A percentile compares a stretch with the other conserved stretches of the same genome.
These are phyloP conservation scores for Thymelicus acteon DNA, from an alignment of 2,888 invertebrate species.

Conservation along the genomic window DNA sequence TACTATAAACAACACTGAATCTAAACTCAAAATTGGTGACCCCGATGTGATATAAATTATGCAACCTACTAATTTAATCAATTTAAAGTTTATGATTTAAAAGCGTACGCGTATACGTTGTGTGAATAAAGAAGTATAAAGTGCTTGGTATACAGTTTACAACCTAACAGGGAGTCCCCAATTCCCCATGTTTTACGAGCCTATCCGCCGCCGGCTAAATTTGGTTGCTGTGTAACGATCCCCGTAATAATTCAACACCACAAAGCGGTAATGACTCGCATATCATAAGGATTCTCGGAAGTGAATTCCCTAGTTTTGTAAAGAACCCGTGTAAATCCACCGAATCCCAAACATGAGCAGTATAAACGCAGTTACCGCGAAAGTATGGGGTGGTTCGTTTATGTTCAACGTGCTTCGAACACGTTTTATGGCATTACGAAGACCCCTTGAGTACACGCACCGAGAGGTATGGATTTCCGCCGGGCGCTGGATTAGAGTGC, in stretches of 20 bases:
- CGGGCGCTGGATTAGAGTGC: conserved; percentile 35
- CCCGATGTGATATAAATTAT: no score
- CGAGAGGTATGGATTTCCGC: conserved; percentile 42
- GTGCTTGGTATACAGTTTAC: not conserved
- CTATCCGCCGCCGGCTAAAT: conserved; percentile 4
- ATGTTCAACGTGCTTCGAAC: conserved; percentile 30
- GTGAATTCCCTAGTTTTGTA: conserved; percentile 4
- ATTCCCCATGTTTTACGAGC: conserved; percentile 5
- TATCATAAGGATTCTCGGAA: conserved; percentile 14
- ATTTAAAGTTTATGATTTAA: no score
- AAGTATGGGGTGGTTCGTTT: conserved; percentile 30
- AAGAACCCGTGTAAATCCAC: conserved; percentile 11
- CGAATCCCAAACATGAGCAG: conserved; percentile 24
- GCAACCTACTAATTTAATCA: no score
- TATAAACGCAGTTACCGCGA: conserved; percentile 21
- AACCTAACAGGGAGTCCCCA: not conserved
- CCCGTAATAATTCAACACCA: conserved; percentile 4
- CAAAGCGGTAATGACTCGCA: conserved; percentile 8
- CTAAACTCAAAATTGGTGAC: no score
- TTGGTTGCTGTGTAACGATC: not conserved
- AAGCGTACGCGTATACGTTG: no score
- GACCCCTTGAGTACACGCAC: conserved; percentile 39
- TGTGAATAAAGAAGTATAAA: not conserved
- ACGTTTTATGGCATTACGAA: conserved; percentile 40
- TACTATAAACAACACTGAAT: no score